Percentiles rank a stretch among this genome's conserved stretches.
These are phyloP conservation scores for Dolichotis patagonum DNA, from an alignment of 2,113 vertebrate genomes.

Conservation along the genomic window DNA sequence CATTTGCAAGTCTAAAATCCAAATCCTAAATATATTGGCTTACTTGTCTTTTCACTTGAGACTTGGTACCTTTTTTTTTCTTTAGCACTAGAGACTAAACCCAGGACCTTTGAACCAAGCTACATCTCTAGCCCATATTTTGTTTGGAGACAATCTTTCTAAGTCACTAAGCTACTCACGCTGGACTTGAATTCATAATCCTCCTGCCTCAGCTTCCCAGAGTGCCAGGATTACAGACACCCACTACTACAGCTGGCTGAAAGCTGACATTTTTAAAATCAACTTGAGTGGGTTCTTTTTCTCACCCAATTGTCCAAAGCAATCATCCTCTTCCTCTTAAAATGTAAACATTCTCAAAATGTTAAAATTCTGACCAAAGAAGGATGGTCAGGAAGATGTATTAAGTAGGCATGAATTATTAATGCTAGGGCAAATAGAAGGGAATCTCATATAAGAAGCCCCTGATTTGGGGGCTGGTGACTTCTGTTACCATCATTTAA, in stretches of 20 bases:
- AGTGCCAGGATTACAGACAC: neutral
- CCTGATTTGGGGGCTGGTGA: neutral
- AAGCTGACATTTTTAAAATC: conserved; percentile 30
- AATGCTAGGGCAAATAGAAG: neutral
- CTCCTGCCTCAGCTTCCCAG: neutral
- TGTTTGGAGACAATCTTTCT: neutral
- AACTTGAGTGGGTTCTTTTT: conserved; percentile 21
- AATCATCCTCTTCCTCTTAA: conserved; percentile 18
- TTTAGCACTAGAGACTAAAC: neutral
- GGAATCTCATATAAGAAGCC: neutral
- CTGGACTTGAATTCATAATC: neutral
- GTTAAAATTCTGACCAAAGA: conserved; percentile 17
- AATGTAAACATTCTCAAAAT: neutral
- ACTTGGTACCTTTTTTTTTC: neutral
- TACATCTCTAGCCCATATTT: neutral
- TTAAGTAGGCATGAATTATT: neutral
- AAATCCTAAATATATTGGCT: neutral
- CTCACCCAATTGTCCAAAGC: conserved; percentile 29
- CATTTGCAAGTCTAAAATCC: neutral
- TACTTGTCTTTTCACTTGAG: conserved; percentile 2
- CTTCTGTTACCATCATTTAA: neutral
- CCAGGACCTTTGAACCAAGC: neutral
- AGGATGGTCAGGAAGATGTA: neutral
- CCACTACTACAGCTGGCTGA: neutral
- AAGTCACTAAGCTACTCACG: neutral